Evolutionary conservation across 1,140 invertebrate species (phyloP).

Genomic region (Drosophila ogumai): DNA sequence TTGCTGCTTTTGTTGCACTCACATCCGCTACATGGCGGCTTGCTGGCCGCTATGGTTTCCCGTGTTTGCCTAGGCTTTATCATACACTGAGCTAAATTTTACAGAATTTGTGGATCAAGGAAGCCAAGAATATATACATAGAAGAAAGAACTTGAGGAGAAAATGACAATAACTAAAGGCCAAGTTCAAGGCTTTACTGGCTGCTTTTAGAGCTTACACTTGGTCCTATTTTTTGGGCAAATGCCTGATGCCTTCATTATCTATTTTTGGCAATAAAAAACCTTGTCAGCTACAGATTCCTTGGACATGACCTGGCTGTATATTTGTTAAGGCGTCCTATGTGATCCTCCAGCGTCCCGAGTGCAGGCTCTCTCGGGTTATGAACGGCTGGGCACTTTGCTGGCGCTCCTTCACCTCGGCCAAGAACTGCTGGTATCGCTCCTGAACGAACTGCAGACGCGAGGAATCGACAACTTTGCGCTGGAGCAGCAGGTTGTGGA

Average conservation of each 20-base stretch:
- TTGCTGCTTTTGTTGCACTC: slow-evolving; percentile 35
- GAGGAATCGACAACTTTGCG: slow-evolving; percentile 48
- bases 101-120: no score
- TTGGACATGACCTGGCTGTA: no score
- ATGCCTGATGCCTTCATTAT: no score
- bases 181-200: no score
- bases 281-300: no score
- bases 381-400: slow-evolving; percentile 30
- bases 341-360: slow-evolving; percentile 34
- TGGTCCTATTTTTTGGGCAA: no score
- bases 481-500: slow-evolving; percentile 44
- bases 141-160: no score
- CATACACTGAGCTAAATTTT: not conserved
- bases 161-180: no score
- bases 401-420: slow-evolving; percentile 34
- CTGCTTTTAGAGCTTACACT: no score
- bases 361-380: slow-evolving; percentile 41
- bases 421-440: slow-evolving; percentile 40
- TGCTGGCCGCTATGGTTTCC: slow-evolving; percentile 26
- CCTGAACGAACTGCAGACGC: slow-evolving; percentile 55
- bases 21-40: slow-evolving; percentile 54
- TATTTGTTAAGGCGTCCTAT: no score
- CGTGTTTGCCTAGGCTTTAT: slow-evolving; percentile 12
- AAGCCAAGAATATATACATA: no score
- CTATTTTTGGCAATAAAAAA: no score